Evolutionary conservation across 2,888 invertebrate genomes (phyloP).

Genomic region (Volucella inflata): DNA sequence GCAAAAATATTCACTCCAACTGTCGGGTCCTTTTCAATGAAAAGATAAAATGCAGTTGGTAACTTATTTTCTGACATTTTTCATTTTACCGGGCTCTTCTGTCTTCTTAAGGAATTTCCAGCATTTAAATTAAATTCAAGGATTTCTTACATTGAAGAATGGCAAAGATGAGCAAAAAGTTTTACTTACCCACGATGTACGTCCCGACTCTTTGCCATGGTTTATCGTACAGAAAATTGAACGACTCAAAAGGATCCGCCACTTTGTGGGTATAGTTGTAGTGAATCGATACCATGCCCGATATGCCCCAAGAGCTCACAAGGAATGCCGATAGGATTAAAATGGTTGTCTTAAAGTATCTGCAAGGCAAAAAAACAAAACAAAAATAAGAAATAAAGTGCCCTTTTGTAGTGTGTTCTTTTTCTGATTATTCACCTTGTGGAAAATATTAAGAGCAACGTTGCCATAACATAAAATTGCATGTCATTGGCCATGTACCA

Average conservation of each 20-base stretch:
- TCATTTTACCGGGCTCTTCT: constrained; percentile 36
- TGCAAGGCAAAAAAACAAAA: constrained; percentile 78
- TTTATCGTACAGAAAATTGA: constrained; percentile 92
- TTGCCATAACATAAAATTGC: constrained; percentile 90
- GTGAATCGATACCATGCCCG: constrained; percentile 90
- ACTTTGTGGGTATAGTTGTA: constrained; percentile 90
- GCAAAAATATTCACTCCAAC: constrained; percentile 43
- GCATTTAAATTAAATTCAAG: constrained; percentile 46
- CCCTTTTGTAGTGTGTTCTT: too few species aligned
- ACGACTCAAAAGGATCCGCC: constrained; percentile 92
- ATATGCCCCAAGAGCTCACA: constrained; percentile 90
- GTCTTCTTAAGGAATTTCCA: constrained; percentile 42
- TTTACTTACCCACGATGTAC: constrained; percentile 88
- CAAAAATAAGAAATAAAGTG: not conserved
- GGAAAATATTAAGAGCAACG: constrained; percentile 87
- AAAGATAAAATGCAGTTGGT: constrained; percentile 4
- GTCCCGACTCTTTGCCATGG: constrained; percentile 93
- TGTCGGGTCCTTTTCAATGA: constrained; percentile 18
- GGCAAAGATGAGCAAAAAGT: not conserved
- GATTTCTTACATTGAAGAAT: not conserved
- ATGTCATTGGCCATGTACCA: constrained; percentile 93
- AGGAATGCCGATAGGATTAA: constrained; percentile 86
- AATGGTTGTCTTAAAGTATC: constrained; percentile 87
- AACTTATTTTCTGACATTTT: constrained; percentile 40
- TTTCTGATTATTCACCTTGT: constrained; percentile 86